phyloP scores from a whole-genome alignment of 1,140 invertebrate species.

The Eulimnadia texana region DNA sequence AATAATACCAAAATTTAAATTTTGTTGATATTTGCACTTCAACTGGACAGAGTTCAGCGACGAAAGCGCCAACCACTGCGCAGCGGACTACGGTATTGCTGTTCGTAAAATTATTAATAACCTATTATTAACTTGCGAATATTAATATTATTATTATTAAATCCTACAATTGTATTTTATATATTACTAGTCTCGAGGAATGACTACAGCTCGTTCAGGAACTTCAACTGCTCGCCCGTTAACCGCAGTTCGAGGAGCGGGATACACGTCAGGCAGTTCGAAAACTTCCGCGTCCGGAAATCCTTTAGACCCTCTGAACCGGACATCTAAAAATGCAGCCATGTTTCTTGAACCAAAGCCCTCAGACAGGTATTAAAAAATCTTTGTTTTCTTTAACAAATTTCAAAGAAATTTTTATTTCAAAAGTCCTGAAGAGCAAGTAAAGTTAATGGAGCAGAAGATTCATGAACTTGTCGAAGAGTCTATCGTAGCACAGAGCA shows the following conservation, averaged over 20 bases:
- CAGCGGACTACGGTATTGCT: conserved; percentile 5
- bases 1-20: not conserved
- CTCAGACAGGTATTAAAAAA: conserved; percentile 38
- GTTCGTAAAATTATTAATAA: not conserved
- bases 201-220: conserved; percentile 21
- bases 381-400: conserved; percentile 7
- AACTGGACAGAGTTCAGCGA: not conserved
- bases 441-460: conserved; percentile 60
- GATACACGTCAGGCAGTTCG: conserved; percentile 60
- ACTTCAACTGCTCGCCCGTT: conserved; percentile 52
- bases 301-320: conserved; percentile 63
- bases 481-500: conserved; percentile 49
- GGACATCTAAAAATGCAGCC: conserved; percentile 39
- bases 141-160: not conserved
- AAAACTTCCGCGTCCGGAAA: conserved; percentile 32
- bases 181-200: conserved; percentile 25
- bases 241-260: conserved; percentile 88
- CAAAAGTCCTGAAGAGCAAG: conserved; percentile 65
- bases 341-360: conserved; percentile 46
- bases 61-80: not conserved
- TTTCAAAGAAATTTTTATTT: conserved; percentile 14
- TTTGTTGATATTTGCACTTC: too few species aligned
- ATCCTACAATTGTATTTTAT: conserved; percentile 20
- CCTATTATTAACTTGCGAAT: not conserved
- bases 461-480: conserved; percentile 73